phyloP scores from a whole-genome alignment of 2,113 vertebrate species.

The Melanerpes aurifrons region DNA sequence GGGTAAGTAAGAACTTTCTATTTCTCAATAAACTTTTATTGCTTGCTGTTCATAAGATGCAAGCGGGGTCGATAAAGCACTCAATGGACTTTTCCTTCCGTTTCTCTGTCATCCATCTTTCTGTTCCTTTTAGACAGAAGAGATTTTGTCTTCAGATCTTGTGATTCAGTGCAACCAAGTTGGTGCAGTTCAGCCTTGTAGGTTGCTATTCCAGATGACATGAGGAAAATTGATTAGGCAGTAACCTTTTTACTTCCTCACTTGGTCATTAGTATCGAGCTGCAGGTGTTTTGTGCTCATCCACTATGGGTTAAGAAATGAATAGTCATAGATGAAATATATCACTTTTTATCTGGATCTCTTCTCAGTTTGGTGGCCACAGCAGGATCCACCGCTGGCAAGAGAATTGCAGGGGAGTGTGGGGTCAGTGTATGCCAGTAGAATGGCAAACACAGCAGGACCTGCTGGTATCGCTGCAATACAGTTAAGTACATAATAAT shows the following conservation, averaged over 20 bases:
- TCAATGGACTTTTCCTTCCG: neutral
- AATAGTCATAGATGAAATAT: neutral
- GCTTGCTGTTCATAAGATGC: neutral
- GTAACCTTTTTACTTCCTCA: neutral
- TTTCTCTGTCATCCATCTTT: neutral
- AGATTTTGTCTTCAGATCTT: neutral
- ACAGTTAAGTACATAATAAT: accelerated
- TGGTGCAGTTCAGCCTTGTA: neutral
- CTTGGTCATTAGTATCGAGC: neutral
- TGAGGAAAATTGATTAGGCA: neutral
- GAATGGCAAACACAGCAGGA: neutral
- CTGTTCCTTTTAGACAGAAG: neutral
- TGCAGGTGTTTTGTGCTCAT: neutral
- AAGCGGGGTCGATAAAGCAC: constrained; percentile 7
- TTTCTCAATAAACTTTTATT: constrained; percentile 50
- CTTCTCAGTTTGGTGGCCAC: neutral
- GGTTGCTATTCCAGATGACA: neutral
- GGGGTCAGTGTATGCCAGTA: accelerated
- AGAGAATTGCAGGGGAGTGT: neutral
- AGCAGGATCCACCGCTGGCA: accelerated
- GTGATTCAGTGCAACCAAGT: neutral
- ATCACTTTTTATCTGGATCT: neutral
- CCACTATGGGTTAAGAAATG: neutral
- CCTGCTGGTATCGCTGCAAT: neutral
- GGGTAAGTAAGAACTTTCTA: constrained; percentile 29